Evolutionary conservation across 2,888 invertebrate genomes (phyloP), one percentile per base, ranked within the genome.

Genomic region (Cryptus armator): DNA sequence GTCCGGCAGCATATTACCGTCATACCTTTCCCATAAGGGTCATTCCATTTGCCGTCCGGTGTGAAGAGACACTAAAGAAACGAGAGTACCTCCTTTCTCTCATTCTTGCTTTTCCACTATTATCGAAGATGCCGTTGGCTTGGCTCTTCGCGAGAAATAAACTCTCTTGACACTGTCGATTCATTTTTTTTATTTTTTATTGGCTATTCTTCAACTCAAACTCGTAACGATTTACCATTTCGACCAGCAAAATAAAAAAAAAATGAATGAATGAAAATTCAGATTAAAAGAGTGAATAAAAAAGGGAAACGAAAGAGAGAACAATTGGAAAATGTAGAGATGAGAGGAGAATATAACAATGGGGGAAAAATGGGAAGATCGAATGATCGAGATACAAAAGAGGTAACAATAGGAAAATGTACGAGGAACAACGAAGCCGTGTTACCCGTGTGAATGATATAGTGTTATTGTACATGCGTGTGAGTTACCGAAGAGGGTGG

Each of bases 21-120:
- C 74, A 78, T 84, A 84, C 77, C 70, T 81, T 84, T 78, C 81
- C 85, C 85, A 82, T 82, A 85, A 81, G 79, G 75, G 85, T 70
- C 82, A 81, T 81, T 70, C 75, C 78, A 85, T 85, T 82, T 82
- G 66, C 59, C 82, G 75, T 79, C 74, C 85, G 79, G 68, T 66
- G 81, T 82, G 66, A 81, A 85, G 78, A 82, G 81, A 81, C 77
- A 84, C 68, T 68, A 74, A 79, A 82, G 70, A 85, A 81, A 77
- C 67, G 81, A 81, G 64, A 14, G 64, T 29, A 59, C 16, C 29
- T 29, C 46, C 51, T 53, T 43, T 72, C 48, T 56, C 67, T 37
- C 24, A 43, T 19, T 51, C 67, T 32, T 32, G 48, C 24, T 70
- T 24, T 44, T 19, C 68, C 46, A 46, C 66, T 70, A 70, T 84